Evolutionary conservation across 2,888 invertebrate species (phyloP), one percentile per base, ranked within the genome.

Genomic region (Agriopis aurantiaria): DNA sequence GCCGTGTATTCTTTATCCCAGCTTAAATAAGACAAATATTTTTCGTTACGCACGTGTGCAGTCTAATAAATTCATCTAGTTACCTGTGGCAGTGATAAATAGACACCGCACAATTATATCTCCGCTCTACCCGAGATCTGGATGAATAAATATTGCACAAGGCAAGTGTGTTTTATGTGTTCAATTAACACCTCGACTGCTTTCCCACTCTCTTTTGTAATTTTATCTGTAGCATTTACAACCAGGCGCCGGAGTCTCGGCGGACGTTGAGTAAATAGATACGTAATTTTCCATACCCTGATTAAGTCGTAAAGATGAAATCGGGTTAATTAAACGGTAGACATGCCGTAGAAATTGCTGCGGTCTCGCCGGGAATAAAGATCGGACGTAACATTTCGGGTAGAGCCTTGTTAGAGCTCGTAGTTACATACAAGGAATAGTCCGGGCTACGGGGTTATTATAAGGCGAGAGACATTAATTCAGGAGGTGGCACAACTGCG

Each of bases 401-500:
- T 52, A n/a, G 53, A 58, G 71, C 75, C 41, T 56, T 56, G 41
- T 14, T 57, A n/a, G 55, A 41, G 43, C 10, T 14, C 56, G 80
- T 79, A 80, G 78, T 79, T 75, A 76, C 68, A 80, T 77, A 59
- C 62, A 59, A 23, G 79, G 77, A 75, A 72, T 72, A 75, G 74
- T 75, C 73, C 59, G 75, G 74, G 80, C 77, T 77, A 75, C 71
- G 77, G 78, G 79, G 82, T 83, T 81, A 85, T 87, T 84, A 87
- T 82, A 82, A 83, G 80, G 82, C 80, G 79, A 78, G 78, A 79
- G 78, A 83, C 85, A 89, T 91, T 89, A 88, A 88, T 88, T 89
- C 85, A 83, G 82, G 77, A 84, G 83, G 84, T 82, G 83, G 82
- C 83, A 90, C 88, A 88, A 89, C 90, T 87, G 88, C 80, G 87